phyloP scores from a whole-genome alignment of 2,888 invertebrate species.

The Artemia sp. region DNA sequence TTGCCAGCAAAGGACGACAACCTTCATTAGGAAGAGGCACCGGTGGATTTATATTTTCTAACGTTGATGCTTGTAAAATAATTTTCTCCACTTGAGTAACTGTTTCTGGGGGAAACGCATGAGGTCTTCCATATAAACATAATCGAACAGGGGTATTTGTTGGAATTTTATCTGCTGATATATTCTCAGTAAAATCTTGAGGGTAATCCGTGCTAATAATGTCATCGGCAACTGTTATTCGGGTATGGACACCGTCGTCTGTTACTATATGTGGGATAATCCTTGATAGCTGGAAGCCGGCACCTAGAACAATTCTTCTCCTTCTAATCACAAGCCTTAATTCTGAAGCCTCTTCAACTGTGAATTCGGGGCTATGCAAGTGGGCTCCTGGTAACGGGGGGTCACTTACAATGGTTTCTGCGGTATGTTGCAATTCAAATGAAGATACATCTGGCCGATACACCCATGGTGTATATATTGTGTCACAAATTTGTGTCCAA shows the following conservation, averaged over 20 bases:
- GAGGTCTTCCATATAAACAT: constrained; percentile 5
- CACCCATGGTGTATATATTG: not conserved
- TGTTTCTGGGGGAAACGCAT: not conserved
- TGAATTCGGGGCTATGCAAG: not conserved
- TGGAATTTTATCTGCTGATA: not conserved
- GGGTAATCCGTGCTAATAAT: too few species aligned
- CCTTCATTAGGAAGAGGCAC: not conserved
- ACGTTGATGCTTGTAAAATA: not conserved
- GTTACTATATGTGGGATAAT: too few species aligned
- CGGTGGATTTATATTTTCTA: not conserved
- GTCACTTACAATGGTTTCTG: not conserved
- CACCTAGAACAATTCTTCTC: not conserved
- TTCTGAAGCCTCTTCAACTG: not conserved
- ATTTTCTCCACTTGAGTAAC: not conserved
- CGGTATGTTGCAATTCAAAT: too few species aligned
- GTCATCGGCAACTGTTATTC: too few species aligned
- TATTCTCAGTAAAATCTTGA: too few species aligned
- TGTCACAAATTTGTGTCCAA: not conserved
- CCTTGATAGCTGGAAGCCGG: too few species aligned
- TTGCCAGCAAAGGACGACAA: not conserved
- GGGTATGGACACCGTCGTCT: too few species aligned
- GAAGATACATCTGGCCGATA: not conserved
- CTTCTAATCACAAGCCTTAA: not conserved
- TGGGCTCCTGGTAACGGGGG: not conserved
- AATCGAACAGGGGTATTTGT: not conserved